phyloP scores from a whole-genome alignment of 2,888 invertebrate genomes.

The Unio pictorum region DNA sequence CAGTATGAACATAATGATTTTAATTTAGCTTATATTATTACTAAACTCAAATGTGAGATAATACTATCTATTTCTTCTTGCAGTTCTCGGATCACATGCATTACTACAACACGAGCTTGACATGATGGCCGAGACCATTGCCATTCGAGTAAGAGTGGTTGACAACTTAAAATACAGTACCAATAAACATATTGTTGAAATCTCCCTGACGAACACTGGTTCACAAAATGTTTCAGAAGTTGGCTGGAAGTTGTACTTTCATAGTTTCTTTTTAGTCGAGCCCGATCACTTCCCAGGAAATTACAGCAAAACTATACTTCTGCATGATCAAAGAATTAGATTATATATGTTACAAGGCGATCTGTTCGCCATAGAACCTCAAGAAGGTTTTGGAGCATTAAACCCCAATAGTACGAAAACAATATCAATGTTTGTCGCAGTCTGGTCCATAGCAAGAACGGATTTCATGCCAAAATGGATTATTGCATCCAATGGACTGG shows the following conservation, averaged over 20 bases:
- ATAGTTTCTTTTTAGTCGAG: constrained; percentile 51
- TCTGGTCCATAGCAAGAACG: constrained; percentile 47
- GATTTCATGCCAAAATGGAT: constrained; percentile 58
- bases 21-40: too few relatives aligned
- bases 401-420: constrained; percentile 13
- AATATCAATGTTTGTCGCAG: constrained; percentile 20
- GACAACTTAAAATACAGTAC: constrained; percentile 28
- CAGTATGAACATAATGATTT: too few relatives aligned
- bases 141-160: constrained; percentile 22
- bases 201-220: constrained; percentile 29
- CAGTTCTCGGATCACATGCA: too few relatives aligned
- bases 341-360: constrained; percentile 43
- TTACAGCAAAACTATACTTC: too few relatives aligned
- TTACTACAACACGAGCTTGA: constrained; percentile 19
- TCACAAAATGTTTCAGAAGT: constrained; percentile 11
- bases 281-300: constrained; percentile 26
- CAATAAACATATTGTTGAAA: constrained; percentile 15
- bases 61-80: too few relatives aligned
- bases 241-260: constrained; percentile 55
- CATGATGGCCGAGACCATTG: constrained; percentile 17
- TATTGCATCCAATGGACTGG: constrained; percentile 23
- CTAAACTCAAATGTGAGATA: too few relatives aligned
- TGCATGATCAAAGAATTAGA: constrained; percentile 22
- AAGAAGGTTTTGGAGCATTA: constrained; percentile 27
- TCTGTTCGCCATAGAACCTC: constrained; percentile 39